These are phyloP conservation scores for Listrodromus nycthemerus DNA, from an alignment of 2,888 invertebrate genomes.

Conservation along the genomic window DNA sequence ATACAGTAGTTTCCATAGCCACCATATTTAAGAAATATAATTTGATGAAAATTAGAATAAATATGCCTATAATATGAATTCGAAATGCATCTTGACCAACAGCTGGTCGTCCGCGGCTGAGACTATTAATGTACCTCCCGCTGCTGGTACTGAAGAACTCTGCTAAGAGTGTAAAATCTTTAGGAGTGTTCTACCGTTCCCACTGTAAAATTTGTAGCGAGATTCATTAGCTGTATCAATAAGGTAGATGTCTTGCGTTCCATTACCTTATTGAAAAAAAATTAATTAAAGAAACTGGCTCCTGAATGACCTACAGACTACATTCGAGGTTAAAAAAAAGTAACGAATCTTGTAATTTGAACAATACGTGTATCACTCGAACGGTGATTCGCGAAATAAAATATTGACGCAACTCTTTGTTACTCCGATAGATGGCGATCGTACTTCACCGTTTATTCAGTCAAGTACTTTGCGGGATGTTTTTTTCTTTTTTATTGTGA, in stretches of 20 bases:
- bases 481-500: not conserved
- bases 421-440: constrained; percentile 16
- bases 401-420: not conserved
- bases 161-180: not conserved
- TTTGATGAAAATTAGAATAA: no score
- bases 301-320: not conserved
- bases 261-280: not conserved
- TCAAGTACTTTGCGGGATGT: not conserved
- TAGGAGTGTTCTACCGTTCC: not conserved
- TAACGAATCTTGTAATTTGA: not conserved
- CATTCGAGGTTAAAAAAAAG: not conserved
- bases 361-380: not conserved
- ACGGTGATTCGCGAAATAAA: not conserved
- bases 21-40: no score
- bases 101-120: no score
- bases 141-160: not conserved
- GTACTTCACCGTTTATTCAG: not conserved
- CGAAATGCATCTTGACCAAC: no score
- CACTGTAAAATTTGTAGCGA: not conserved
- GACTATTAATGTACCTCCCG: no score
- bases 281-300: not conserved
- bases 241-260: not conserved
- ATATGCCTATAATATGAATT: no score
- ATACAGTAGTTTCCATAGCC: no score
- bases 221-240: not conserved